Percentiles rank a stretch among this genome's conserved stretches.
Evolutionary conservation across 2,888 invertebrate genomes (phyloP).

Genomic region (Dione juno): DNA sequence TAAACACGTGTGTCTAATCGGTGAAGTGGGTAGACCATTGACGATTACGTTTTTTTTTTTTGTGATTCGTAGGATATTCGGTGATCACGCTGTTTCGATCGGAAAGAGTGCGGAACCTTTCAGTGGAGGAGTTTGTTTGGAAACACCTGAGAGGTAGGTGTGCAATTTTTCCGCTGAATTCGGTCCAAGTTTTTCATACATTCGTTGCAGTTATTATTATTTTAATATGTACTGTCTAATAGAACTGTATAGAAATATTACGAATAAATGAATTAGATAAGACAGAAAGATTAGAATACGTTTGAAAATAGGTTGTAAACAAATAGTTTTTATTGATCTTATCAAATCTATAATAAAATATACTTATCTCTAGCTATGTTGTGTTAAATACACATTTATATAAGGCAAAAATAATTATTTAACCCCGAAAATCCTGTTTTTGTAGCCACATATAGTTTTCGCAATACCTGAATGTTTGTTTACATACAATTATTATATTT

Average conservation of each 20-base stretch:
- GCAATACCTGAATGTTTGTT: background rate
- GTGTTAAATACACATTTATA: background rate
- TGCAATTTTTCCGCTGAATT: conserved; percentile 53
- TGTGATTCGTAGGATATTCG: conserved; percentile 58
- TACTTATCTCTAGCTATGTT: background rate
- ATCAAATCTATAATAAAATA: background rate
- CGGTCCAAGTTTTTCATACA: conserved; percentile 62
- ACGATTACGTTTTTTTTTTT: conserved; percentile 61
- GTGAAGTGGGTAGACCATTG: conserved; percentile 73
- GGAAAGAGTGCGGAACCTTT: conserved; percentile 78
- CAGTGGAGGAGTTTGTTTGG: conserved; percentile 74
- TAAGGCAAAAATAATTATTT: too few relatives aligned
- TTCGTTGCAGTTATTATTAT: background rate
- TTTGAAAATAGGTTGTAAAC: background rate
- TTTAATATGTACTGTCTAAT: background rate
- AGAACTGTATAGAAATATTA: background rate
- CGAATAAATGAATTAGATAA: background rate
- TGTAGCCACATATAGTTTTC: too few relatives aligned
- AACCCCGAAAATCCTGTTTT: too few relatives aligned
- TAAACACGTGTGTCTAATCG: conserved; percentile 48
- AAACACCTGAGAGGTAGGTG: conserved; percentile 78
- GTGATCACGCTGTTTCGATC: conserved; percentile 68
- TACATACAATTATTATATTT: conserved; percentile 2
- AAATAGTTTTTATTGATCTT: conserved; percentile 3
- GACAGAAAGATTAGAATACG: background rate